Evolutionary conservation across 2,113 vertebrate species (phyloP), one percentile per base, ranked within the genome.

Genomic region (Mirza zaza): DNA sequence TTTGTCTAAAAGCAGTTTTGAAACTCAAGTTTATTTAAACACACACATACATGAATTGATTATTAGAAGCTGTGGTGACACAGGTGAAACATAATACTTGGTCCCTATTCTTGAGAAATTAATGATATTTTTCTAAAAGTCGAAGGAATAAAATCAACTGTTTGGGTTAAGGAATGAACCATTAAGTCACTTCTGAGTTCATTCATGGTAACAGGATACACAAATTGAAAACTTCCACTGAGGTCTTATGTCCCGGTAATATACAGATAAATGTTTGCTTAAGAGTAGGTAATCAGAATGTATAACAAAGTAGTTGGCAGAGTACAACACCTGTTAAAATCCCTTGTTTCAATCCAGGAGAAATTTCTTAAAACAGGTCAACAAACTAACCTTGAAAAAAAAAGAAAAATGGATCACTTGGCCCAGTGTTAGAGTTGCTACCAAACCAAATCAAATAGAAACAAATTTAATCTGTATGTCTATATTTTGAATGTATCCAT

Each of bases 1-100:
- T 85, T 88, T 50, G 77, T 65, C 42, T 39, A 68, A 6, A 75
- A 50, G 50, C 3, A 71, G 59, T 73, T 93, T 87, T 83, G 75
- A 96, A 90, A 57, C 93, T 79, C 21, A 23, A 73, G 52, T 95
- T 79, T 83, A 39, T 63, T 83, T 42, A 93, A 27, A 23, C 12
- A 52, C 9, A 91, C 73, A 82, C 32, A 57, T n/a, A 59, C 15
- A 67, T 34, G 50, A 36, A 18, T n/a, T 71, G 61, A 89, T 36
- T 71, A 83, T 5, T 76, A 75, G 84, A 94, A 63, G 17, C 14
- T 42, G n/a, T 85, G 18, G 2, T 76, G 2, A 1, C 15, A 2
- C 10, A 82, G 48, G 50, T 42, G 23, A 95, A 92, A 77, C 25
- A 71, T 27, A 84, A 87, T 73, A 73, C 25, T 70, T 86, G 52